Percentiles rank a stretch among this genome's conserved stretches.
Evolutionary conservation across 2,113 vertebrate genomes (phyloP).

Genomic region (Paralichthys olivaceus): DNA sequence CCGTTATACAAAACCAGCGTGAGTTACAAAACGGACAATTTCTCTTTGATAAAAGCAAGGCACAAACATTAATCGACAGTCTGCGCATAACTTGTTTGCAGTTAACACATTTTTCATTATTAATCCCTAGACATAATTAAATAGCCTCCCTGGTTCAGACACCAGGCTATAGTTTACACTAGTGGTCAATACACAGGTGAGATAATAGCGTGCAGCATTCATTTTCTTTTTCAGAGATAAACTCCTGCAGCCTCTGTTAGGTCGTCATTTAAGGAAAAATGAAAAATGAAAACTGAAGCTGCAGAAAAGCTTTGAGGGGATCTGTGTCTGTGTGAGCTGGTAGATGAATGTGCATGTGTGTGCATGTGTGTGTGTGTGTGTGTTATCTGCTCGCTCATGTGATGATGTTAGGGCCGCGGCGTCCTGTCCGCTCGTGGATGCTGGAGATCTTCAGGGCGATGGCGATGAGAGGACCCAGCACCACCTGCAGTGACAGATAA

Average conservation of each 20-base stretch:
- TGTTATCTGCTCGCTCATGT: slow-evolving; percentile 86
- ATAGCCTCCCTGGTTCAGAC: slow-evolving; percentile 19
- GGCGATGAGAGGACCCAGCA: slow-evolving; percentile 96
- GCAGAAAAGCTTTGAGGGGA: neutral
- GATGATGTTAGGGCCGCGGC: slow-evolving; percentile 94
- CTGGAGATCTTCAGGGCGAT: slow-evolving; percentile 97
- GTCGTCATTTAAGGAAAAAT: neutral
- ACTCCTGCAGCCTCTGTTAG: slow-evolving; percentile 14
- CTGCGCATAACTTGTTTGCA: slow-evolving; percentile 29
- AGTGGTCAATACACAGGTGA: slow-evolving; percentile 37
- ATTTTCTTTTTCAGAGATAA: slow-evolving; percentile 18
- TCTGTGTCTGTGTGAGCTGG: too few species aligned
- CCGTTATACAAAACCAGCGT: slow-evolving; percentile 20
- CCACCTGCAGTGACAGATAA: slow-evolving; percentile 82
- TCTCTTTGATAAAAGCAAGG: slow-evolving; percentile 25
- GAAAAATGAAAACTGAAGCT: slow-evolving; percentile 20
- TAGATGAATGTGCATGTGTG: neutral
- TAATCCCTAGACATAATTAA: slow-evolving; percentile 23
- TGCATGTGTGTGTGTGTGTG: slow-evolving; percentile 5
- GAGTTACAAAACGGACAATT: slow-evolving; percentile 9
- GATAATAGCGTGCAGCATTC: neutral
- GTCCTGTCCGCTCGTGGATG: slow-evolving; percentile 95
- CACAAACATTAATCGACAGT: slow-evolving; percentile 29
- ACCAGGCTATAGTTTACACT: slow-evolving; percentile 2
- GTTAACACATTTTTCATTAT: slow-evolving; percentile 18